Base-by-base conservation (phyloP, 2,113 vertebrate genomes). In the Rhizomys pruinosus region DNA sequence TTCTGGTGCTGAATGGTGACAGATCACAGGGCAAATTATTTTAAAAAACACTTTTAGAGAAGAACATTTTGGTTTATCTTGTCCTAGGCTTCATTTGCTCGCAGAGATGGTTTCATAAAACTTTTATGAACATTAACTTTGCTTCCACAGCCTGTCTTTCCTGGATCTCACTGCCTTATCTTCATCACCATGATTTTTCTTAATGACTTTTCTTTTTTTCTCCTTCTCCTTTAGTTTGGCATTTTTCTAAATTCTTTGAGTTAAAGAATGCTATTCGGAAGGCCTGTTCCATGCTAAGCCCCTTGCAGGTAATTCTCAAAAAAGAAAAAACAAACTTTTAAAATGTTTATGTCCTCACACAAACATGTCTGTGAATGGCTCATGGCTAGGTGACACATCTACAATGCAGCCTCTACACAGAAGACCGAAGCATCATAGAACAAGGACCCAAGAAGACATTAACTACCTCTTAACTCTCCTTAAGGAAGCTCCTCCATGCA, bases 51-150 rank as follows among this genome's bases (percentile, higher is more conserved):
- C 84, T 91, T 80, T 95, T 59, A 84, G 86, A 69, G 73, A 92
- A 96, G 66, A 84, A 68, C 59, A 69, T 82, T 89, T 90, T 17
- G 44, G 68, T 91, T 93, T 61, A 69, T 96, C 84, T 94, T 89
- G 55, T 90, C 57, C 23, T 32, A n/a, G 57, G 85, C 81, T 92
- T 59, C 74, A 47, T 92, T 87, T 93, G 57, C 17, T 92, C 44
- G 84, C 23, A 68, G 71, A 94, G 72, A 87, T 59, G 29, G 8
- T 52, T n/a, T 86, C 37, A 95, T 87, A 78, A 95, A 95, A 91
- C 52, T 92, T 96, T 87, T 81, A 96, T 44, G 92, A 96, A 86
- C 6, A 7, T 59, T 86, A 74, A 86, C 89, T 95, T 90, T 34
- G 7, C 61, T 79, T 86, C 73, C 27, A 25, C 22, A 12, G 16